These are phyloP conservation scores for Equus quagga DNA, from an alignment of 2,113 vertebrate species.

Conservation along the genomic window DNA sequence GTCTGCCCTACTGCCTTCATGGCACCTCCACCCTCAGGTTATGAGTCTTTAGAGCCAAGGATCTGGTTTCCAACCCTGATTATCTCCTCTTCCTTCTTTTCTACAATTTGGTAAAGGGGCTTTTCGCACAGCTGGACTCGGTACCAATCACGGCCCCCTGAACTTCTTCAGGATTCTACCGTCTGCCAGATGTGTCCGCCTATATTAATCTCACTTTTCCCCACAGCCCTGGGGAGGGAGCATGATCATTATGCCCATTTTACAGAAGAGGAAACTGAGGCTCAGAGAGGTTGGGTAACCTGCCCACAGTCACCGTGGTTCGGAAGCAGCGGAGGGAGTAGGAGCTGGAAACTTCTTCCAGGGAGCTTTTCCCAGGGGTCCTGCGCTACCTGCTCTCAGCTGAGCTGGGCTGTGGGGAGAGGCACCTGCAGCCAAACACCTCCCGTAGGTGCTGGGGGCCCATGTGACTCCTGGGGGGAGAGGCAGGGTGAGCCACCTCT, in stretches of 20 bases:
- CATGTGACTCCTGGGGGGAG: not conserved
- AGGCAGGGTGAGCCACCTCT: not conserved
- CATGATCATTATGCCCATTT: not conserved
- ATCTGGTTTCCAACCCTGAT: not conserved
- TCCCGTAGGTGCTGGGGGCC: not conserved
- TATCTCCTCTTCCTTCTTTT: not conserved
- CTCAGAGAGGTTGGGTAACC: not conserved
- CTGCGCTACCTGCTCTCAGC: not conserved
- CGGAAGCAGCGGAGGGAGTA: not conserved
- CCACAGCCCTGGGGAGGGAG: not conserved
- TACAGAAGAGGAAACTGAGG: not conserved
- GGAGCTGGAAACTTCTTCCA: not conserved
- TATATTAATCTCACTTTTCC: not conserved
- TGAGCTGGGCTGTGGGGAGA: not conserved
- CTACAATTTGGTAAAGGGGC: not conserved
- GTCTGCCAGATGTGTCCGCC: too few relatives aligned
- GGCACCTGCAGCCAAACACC: not conserved
- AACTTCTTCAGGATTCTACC: not conserved
- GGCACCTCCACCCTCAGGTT: too few relatives aligned
- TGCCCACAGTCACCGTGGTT: not conserved
- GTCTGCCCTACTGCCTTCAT: not conserved
- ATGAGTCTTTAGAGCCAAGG: not conserved
- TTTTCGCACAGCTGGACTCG: not conserved
- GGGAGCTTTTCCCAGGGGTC: not conserved
- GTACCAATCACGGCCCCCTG: not conserved